phyloP scores from a whole-genome alignment of 1,140 invertebrate species.

The Lucilia sericata region DNA sequence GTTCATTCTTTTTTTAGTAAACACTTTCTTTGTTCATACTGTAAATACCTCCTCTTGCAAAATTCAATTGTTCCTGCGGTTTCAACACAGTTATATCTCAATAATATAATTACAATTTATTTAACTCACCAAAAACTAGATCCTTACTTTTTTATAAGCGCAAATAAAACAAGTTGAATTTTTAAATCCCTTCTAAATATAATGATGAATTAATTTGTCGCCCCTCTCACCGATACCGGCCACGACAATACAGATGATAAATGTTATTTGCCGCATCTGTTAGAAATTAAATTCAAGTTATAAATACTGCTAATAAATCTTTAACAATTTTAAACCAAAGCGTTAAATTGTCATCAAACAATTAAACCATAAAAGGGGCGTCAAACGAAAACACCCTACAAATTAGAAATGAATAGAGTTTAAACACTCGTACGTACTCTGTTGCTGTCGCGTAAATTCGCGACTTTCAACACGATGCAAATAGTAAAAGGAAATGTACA shows the following conservation, averaged over 20 bases:
- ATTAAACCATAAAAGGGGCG: background rate
- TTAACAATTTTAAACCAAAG: background rate
- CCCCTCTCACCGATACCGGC: background rate
- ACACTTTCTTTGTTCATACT: background rate
- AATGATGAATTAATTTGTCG: constrained; percentile 15
- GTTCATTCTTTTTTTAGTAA: background rate
- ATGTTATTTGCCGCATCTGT: constrained; percentile 63
- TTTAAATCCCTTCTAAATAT: background rate
- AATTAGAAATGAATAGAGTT: constrained; percentile 37
- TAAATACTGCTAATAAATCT: constrained; percentile 49
- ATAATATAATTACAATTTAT: background rate
- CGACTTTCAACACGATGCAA: constrained; percentile 45
- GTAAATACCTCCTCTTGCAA: too few relatives aligned
- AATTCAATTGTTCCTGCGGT: background rate
- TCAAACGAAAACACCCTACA: constrained; percentile 31
- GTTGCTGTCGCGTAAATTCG: background rate
- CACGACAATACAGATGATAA: constrained; percentile 49
- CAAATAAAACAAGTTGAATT: background rate
- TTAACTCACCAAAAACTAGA: background rate
- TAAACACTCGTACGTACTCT: background rate
- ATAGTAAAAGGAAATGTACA: background rate
- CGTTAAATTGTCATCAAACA: constrained; percentile 1
- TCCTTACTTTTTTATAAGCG: too few relatives aligned
- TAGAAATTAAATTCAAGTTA: constrained; percentile 67
- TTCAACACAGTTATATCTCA: background rate